Conservation (phyloP, 2,888 invertebrate species). For the Rhopalosiphum nymphaeae region DNA sequence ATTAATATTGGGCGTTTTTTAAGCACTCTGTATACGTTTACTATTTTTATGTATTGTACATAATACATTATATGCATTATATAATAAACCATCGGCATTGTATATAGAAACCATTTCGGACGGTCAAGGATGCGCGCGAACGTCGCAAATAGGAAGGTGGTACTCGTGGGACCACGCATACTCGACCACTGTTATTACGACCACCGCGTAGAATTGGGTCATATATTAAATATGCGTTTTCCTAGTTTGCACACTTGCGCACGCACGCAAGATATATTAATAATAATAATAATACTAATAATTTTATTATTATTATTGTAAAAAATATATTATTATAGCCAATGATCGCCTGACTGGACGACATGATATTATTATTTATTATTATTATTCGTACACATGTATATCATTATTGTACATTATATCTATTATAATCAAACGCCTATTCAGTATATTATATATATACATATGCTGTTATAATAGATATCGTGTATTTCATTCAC, state of each 20-base stretch:
- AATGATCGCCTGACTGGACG: conserved; percentile 16
- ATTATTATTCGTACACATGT: background rate
- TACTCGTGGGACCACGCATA: background rate
- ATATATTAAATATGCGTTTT: background rate
- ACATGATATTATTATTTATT: background rate
- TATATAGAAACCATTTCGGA: background rate
- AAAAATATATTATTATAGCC: conserved; percentile 2
- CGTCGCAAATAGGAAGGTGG: background rate
- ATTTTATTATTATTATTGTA: background rate
- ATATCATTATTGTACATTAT: background rate
- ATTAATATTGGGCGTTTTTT: background rate
- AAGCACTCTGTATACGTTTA: background rate
- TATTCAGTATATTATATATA: background rate
- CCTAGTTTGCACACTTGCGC: background rate
- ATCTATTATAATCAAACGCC: background rate
- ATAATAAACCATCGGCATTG: background rate
- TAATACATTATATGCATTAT: background rate
- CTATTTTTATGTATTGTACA: background rate
- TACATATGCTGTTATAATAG: background rate
- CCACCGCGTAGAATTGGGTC: background rate
- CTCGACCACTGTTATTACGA: background rate
- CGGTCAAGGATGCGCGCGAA: background rate
- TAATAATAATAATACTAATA: too few species aligned
- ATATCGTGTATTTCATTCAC: background rate
- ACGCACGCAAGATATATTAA: background rate